Base-by-base conservation (phyloP, 92 coral and sea anemone genomes). In the Plumapathes pennacea region DNA sequence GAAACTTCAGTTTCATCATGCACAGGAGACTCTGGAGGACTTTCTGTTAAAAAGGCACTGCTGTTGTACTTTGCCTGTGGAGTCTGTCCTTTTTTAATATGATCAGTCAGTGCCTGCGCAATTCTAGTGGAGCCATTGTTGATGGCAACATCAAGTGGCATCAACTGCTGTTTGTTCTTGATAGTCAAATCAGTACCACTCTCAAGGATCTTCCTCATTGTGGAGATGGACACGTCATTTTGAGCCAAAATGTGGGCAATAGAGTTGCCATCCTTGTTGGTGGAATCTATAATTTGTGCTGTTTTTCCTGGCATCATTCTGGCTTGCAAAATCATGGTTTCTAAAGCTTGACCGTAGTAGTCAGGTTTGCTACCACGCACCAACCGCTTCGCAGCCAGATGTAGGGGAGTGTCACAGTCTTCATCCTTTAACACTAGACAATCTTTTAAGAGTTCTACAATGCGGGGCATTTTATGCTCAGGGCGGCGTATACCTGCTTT, bases 351-450 rank as follows among this genome's bases (percentile, higher is more conserved):
- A 28, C 64, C 79, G 46, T 46, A 85, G 28, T 48, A 69, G 23
- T 63, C 61, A 2, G 51, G 46, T 36, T 55, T 71, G 37, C 43
- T 58, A 37, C 78, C 82, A 9, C 62, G 62, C 14, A 81, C 17
- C 28, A 89, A 74, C 29, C 54, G 69, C 17, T 58, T 62, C 0
- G 97, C 89, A 17, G 89, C 91, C 21, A 80, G 61, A 42, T 79
- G 94, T 18, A 89, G 85, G 1, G 94, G 95, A 0, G 89, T 89
- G 52, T 89, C 80, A 38, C 60, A 55, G 19, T 71, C 75, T 4
- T 67, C 46, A 45, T 89, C 86, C n/a, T 74, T 75, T 4, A 89
- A 46, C 3, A 46, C 21, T 21, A 89, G 69, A 24, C 97, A 89
- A 25, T 73, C 78, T 32, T 77, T 69, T 32, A 89, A 69, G 32